phyloP scores from a whole-genome alignment of 37 sponge, comb jelly and placozoan species.

The Theonella swinhoei region DNA sequence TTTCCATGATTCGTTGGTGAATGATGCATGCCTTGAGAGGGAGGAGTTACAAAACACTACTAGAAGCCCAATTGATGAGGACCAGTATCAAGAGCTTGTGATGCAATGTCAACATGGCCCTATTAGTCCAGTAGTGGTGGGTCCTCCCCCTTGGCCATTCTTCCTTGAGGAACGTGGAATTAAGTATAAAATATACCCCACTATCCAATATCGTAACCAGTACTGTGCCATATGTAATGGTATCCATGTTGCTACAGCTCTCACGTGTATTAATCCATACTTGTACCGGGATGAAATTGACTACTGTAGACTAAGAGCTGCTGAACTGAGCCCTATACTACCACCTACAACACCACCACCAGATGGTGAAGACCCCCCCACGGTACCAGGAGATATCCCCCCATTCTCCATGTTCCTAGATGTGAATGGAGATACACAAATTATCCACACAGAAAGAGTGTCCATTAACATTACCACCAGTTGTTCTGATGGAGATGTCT shows the following conservation, averaged over 20 bases:
- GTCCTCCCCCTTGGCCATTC: too few relatives aligned
- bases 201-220: neutral
- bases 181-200: neutral
- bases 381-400: too few relatives aligned
- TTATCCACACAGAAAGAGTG: neutral
- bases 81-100: neutral
- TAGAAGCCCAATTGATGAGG: neutral
- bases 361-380: too few relatives aligned
- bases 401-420: neutral
- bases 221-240: constrained; percentile 32
- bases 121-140: neutral
- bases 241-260: neutral
- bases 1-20: neutral
- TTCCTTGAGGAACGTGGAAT: too few relatives aligned
- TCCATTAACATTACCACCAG: neutral
- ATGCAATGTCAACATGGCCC: constrained; percentile 17
- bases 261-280: neutral
- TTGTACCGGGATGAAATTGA: too few relatives aligned
- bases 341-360: neutral
- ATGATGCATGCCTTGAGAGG: neutral
- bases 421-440: neutral
- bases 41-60: neutral
- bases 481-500: neutral
- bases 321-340: neutral
- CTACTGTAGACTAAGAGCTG: neutral